phyloP scores from a whole-genome alignment of 2,888 invertebrate genomes.

The Catotricha subobsoleta region DNA sequence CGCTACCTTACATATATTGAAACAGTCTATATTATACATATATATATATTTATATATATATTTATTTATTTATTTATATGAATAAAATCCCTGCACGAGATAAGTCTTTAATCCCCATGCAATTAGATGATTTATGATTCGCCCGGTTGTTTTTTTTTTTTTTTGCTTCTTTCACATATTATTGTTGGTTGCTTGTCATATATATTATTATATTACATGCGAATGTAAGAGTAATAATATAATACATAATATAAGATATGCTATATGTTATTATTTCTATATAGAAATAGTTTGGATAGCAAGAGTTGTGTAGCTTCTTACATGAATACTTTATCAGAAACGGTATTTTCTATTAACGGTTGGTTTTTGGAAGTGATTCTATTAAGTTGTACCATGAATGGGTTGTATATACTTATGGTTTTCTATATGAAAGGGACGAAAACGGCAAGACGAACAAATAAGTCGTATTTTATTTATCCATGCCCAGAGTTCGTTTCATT shows the following conservation, averaged over 20 bases:
- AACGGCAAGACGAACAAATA: not conserved
- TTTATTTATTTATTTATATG: not conserved
- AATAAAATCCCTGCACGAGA: conserved; percentile 5
- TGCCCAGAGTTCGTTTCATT: not conserved
- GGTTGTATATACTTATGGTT: not conserved
- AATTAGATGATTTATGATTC: conserved; percentile 10
- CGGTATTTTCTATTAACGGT: no score
- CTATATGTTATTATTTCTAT: no score
- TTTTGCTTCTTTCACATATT: not conserved
- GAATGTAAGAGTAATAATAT: not conserved
- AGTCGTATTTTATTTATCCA: conserved; percentile 2
- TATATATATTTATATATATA: not conserved
- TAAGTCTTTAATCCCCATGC: conserved; percentile 9
- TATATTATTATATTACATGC: not conserved
- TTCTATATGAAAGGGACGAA: no score
- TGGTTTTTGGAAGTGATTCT: no score
- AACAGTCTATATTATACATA: no score
- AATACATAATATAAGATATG: no score
- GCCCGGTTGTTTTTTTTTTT: conserved; percentile 4
- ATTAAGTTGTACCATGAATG: not conserved
- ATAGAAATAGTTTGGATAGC: no score
- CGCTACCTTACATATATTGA: no score
- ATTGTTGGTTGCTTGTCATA: not conserved
- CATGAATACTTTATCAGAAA: no score
- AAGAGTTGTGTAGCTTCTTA: no score